These are phyloP conservation scores for Drosophila guanche DNA, from an alignment of 1,140 invertebrate genomes.

Conservation along the genomic window DNA sequence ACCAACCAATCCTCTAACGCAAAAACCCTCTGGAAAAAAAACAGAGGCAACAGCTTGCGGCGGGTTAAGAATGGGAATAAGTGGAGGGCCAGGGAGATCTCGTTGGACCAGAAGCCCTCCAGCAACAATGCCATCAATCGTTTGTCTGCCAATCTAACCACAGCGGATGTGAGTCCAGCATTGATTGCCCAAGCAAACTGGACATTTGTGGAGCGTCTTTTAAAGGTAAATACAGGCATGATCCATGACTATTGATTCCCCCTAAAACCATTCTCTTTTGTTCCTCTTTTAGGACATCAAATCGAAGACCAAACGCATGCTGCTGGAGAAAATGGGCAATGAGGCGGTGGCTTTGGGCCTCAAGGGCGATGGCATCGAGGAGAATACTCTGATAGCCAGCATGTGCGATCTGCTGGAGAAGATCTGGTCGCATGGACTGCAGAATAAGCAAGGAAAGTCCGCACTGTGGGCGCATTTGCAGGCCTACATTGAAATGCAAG, in stretches of 20 bases:
- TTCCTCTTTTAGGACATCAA: conserved; percentile 89
- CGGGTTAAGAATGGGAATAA: conserved; percentile 86
- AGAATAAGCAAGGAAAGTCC: conserved; percentile 97
- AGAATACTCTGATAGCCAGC: conserved; percentile 98
- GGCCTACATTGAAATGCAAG: conserved; percentile 94
- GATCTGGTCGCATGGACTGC: conserved; percentile 98
- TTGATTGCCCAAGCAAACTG: conserved; percentile 98
- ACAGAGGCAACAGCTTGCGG: conserved; percentile 86
- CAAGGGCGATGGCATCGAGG: conserved; percentile 92
- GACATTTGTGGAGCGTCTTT: conserved; percentile 98
- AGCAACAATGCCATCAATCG: conserved; percentile 69
- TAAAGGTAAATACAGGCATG: conserved; percentile 88
- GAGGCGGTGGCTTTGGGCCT: conserved; percentile 90
- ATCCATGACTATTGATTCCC: background rate
- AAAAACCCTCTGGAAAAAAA: conserved; percentile 16
- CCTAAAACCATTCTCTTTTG: background rate
- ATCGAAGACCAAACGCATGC: conserved; percentile 97
- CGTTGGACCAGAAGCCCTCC: conserved; percentile 84
- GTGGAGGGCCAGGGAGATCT: conserved; percentile 86
- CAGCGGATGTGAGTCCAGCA: conserved; percentile 84
- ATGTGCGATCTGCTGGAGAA: conserved; percentile 98
- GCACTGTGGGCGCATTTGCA: conserved; percentile 96
- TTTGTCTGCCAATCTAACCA: conserved; percentile 77
- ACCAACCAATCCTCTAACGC: conserved; percentile 20
- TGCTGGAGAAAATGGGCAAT: conserved; percentile 98